Evolutionary conservation across 2,113 vertebrate species (phyloP).

Genomic region (mouse (Mus musculus)): DNA sequence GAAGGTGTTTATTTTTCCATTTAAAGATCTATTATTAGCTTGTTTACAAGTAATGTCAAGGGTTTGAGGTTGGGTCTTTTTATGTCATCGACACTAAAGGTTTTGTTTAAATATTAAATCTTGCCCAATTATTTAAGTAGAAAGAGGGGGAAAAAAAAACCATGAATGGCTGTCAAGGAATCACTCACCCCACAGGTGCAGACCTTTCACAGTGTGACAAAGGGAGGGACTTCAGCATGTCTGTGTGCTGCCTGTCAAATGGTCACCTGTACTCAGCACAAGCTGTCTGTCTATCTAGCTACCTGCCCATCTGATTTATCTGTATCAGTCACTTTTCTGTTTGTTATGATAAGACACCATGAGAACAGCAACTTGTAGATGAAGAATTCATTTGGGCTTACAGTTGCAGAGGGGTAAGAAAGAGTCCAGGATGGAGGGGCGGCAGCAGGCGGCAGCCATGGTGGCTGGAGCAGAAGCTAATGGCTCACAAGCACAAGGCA

Average conservation of each 20-base stretch:
- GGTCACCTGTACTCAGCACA: slow-evolving; percentile 49
- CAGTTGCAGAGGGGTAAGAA: not conserved
- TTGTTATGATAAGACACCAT: not conserved
- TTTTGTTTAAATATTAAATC: not conserved
- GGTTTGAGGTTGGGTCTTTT: slow-evolving; percentile 75
- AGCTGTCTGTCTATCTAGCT: not conserved
- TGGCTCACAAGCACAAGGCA: not conserved
- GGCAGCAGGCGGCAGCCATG: not conserved
- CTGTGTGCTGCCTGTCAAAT: slow-evolving; percentile 42
- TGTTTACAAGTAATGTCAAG: slow-evolving; percentile 75
- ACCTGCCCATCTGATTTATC: not conserved
- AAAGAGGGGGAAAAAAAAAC: not conserved
- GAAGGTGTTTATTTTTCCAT: slow-evolving; percentile 70
- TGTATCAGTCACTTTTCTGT: not conserved
- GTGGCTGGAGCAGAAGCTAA: not conserved
- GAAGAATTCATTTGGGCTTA: not conserved
- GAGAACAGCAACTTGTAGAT: not conserved
- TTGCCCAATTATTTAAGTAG: not conserved
- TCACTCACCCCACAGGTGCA: slow-evolving; percentile 36
- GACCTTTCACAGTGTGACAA: slow-evolving; percentile 22
- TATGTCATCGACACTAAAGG: slow-evolving; percentile 78
- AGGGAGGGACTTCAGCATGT: slow-evolving; percentile 30
- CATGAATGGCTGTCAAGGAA: not conserved
- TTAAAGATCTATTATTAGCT: slow-evolving; percentile 71
- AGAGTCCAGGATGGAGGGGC: not conserved